These are phyloP conservation scores for Mixornis gularis DNA, from an alignment of 2,113 vertebrate genomes.

Conservation along the genomic window DNA sequence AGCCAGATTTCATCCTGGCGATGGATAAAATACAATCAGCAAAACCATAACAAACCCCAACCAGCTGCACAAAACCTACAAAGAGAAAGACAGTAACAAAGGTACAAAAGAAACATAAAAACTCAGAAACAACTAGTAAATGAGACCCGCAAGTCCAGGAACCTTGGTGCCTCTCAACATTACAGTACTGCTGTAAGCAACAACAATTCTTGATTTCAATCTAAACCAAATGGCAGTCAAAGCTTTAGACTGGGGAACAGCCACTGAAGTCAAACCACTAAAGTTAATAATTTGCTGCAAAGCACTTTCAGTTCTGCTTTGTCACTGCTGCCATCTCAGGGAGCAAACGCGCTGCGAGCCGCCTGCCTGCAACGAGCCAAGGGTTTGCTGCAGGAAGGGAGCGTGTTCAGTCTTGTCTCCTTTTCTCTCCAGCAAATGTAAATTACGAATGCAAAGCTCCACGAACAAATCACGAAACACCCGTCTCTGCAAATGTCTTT, in stretches of 20 bases:
- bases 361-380: not conserved
- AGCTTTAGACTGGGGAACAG: not conserved
- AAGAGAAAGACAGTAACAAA: not conserved
- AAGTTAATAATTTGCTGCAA: not conserved
- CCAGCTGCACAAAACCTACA: not conserved
- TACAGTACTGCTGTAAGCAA: not conserved
- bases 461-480: not conserved
- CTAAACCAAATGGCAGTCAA: not conserved
- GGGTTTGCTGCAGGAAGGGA: not conserved
- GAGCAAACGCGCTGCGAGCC: not conserved
- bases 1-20: not conserved
- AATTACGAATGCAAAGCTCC: not conserved
- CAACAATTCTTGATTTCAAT: not conserved
- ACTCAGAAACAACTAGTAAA: not conserved
- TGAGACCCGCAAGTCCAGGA: not conserved
- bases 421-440: not conserved
- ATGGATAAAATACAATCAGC: not conserved
- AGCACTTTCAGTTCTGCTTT: not conserved
- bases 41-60: not conserved
- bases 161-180: not conserved
- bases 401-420: not conserved
- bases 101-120: not conserved
- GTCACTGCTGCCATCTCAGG: not conserved
- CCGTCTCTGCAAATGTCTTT: not conserved
- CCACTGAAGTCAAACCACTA: not conserved